A percentile compares a stretch with the other conserved stretches of the same genome.
These are phyloP conservation scores for Odocoileus virginianus DNA, from an alignment of 2,113 vertebrate species.

Conservation along the genomic window DNA sequence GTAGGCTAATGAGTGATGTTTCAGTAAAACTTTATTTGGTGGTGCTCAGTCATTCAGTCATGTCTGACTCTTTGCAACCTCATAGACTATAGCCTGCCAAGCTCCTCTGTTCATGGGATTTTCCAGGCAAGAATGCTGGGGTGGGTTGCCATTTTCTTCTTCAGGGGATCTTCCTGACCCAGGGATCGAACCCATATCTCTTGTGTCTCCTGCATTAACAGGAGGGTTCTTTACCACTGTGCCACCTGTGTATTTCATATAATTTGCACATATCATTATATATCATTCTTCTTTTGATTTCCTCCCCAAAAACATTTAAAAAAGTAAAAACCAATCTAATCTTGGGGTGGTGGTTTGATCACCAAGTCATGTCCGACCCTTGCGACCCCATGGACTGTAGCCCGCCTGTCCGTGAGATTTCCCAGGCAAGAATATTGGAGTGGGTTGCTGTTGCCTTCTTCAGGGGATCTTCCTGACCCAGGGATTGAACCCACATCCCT, in stretches of 20 bases:
- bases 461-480: background rate
- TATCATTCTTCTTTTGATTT: background rate
- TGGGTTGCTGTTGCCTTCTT: background rate
- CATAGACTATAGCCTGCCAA: background rate
- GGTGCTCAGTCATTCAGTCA: background rate
- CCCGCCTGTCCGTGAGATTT: background rate
- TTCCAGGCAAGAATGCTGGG: background rate
- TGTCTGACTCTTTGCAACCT: background rate
- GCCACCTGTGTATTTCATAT: background rate
- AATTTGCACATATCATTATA: background rate
- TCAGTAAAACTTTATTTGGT: background rate
- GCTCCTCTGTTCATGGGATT: background rate
- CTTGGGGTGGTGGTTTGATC: background rate
- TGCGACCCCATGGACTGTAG: background rate
- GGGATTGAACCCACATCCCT: background rate
- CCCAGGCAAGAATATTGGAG: background rate
- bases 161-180: background rate
- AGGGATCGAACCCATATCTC: background rate
- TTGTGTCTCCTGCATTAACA: background rate
- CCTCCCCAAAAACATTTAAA: background rate
- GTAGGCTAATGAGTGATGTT: background rate
- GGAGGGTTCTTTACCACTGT: background rate
- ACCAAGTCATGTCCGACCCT: background rate
- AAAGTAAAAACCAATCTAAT: background rate
- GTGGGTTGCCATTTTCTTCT: background rate